Evolutionary conservation across 2,113 vertebrate species (phyloP).

Genomic region (Nothoprocta perdicaria): DNA sequence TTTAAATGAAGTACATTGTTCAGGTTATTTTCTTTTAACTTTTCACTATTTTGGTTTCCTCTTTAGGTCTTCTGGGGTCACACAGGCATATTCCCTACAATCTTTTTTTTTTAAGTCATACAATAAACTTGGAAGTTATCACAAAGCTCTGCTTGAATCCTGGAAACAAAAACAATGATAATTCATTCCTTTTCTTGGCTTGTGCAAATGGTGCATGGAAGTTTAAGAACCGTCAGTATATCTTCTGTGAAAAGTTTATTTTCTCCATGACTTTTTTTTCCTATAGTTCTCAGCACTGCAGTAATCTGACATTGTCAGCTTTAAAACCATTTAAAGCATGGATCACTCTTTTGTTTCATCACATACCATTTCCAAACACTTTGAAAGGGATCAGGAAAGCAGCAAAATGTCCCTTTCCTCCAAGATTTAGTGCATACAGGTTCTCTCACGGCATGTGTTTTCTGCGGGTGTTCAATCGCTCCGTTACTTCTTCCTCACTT

Average conservation of each 20-base stretch:
- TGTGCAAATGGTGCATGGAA: neutral
- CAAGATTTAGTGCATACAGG: neutral
- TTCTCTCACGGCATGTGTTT: neutral
- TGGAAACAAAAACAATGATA: neutral
- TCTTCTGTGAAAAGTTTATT: neutral
- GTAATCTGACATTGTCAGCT: neutral
- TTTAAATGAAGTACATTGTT: neutral
- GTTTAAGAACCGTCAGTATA: neutral
- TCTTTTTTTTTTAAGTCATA: neutral
- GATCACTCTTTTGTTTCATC: neutral
- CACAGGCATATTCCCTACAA: neutral
- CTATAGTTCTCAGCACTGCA: neutral
- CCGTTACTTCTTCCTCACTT: neutral
- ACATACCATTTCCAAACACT: conserved; percentile 17
- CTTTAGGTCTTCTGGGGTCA: neutral
- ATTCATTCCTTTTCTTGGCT: neutral
- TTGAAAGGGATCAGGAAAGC: neutral
- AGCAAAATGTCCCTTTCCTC: neutral
- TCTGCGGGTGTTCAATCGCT: neutral
- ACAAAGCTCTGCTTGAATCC: neutral
- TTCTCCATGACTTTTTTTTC: neutral
- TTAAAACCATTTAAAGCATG: neutral
- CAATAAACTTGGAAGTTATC: neutral
- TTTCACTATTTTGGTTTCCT: neutral
- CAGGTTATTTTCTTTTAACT: neutral